phyloP scores from a whole-genome alignment of 2,113 vertebrate species.

The Caranx melampygus region DNA sequence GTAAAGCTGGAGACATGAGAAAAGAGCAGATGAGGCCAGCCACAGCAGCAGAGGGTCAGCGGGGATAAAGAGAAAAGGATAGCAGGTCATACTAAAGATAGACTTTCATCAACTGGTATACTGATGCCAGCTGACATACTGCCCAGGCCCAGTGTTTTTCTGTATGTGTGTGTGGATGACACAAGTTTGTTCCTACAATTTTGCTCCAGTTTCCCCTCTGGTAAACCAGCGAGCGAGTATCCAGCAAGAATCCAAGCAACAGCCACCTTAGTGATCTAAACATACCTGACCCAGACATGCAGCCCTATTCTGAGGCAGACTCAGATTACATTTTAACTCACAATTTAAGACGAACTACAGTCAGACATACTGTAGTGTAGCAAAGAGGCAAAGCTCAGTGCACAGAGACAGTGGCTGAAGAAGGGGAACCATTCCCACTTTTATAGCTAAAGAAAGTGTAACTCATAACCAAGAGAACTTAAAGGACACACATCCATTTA shows the following conservation, averaged over 20 bases:
- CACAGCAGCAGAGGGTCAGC: constrained; percentile 21
- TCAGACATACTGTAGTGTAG: background rate
- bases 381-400: background rate
- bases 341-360: constrained; percentile 18
- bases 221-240: background rate
- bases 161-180: constrained; percentile 19
- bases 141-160: constrained; percentile 19
- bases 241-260: background rate
- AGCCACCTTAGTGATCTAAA: constrained; percentile 35
- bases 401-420: background rate
- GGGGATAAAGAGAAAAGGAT: constrained; percentile 35
- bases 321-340: constrained; percentile 29
- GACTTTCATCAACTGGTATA: constrained; percentile 21
- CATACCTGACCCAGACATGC: constrained; percentile 26
- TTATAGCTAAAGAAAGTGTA: background rate
- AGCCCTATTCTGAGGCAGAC: constrained; percentile 50
- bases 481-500: background rate
- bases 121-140: background rate
- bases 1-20: constrained; percentile 18
- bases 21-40: constrained; percentile 15
- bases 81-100: constrained; percentile 58
- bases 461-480: background rate
- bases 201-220: background rate
- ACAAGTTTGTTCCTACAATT: background rate
- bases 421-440: background rate